Percentiles rank a stretch among this genome's conserved stretches.
These are phyloP conservation scores for Enteromius fasciolatus DNA, from an alignment of 2,797 vertebrate species.

Conservation along the genomic window DNA sequence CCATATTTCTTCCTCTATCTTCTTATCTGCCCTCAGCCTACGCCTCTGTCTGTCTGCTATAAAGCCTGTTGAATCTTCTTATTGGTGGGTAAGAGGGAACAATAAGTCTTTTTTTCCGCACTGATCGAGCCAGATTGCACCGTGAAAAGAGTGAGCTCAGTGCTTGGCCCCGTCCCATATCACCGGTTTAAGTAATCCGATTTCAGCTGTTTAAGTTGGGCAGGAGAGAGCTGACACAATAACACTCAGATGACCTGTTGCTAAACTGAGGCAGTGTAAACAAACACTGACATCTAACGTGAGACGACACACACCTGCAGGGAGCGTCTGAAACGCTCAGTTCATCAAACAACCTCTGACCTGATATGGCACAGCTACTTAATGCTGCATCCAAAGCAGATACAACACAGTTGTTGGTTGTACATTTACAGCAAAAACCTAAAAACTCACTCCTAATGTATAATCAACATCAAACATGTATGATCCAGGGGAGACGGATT, in stretches of 20 bases:
- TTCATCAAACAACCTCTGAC: conserved; percentile 8
- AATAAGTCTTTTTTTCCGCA: conserved; percentile 32
- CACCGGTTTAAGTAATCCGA: conserved; percentile 54
- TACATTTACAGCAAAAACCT: neutral
- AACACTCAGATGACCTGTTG: conserved; percentile 30
- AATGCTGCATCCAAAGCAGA: neutral
- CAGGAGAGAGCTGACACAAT: conserved; percentile 38
- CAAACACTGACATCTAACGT: conserved; percentile 20
- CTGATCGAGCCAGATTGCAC: conserved; percentile 2
- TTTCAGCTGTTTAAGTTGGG: conserved; percentile 45
- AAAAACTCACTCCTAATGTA: neutral
- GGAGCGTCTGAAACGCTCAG: neutral
- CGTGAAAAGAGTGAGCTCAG: conserved; percentile 33
- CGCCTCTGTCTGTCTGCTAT: conserved; percentile 4
- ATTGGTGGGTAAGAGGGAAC: conserved; percentile 16
- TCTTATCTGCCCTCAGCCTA: conserved; percentile 33
- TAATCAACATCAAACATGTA: neutral
- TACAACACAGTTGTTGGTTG: neutral
- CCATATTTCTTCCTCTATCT: conserved; percentile 50
- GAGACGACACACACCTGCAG: conserved; percentile 25
- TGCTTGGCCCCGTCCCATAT: conserved; percentile 39
- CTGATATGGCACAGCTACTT: neutral
- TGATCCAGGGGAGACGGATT: neutral
- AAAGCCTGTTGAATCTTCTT: conserved; percentile 21
- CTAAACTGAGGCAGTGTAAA: conserved; percentile 36